Evolutionary conservation across 2,888 invertebrate genomes (phyloP).

Genomic region (Teinopalpus imperialis): DNA sequence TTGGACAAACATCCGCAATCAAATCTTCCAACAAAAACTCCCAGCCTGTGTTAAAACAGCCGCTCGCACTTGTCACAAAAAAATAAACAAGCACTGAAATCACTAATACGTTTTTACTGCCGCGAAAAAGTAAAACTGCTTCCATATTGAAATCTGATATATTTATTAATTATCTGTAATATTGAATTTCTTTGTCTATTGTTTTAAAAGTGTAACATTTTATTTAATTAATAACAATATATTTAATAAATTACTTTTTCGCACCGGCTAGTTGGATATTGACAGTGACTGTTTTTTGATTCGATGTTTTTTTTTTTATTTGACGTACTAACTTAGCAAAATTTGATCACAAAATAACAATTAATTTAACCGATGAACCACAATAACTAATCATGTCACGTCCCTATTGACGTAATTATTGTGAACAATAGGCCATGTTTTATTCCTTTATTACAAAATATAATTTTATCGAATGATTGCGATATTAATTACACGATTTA

Average conservation of each 20-base stretch:
- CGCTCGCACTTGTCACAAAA: conserved; percentile 42
- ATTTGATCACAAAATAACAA: conserved; percentile 28
- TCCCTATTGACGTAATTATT: conserved; percentile 33
- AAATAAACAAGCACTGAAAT: conserved; percentile 40
- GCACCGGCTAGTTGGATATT: neutral
- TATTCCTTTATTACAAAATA: conserved; percentile 24
- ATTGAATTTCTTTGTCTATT: neutral
- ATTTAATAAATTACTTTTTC: conserved; percentile 31
- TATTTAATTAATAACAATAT: neutral
- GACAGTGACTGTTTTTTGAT: neutral
- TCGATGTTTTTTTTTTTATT: conserved; percentile 24
- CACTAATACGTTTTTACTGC: conserved; percentile 37
- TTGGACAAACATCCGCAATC: conserved; percentile 52
- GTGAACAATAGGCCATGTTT: conserved; percentile 23
- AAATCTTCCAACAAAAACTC: conserved; percentile 59
- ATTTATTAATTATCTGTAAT: neutral
- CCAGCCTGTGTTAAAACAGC: conserved; percentile 56
- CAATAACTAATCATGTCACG: conserved; percentile 58
- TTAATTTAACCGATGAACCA: conserved; percentile 27
- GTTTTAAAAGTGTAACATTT: conserved; percentile 28
- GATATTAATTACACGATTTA: conserved; percentile 9
- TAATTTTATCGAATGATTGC: conserved; percentile 20
- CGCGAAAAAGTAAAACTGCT: conserved; percentile 30
- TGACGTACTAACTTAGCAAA: conserved; percentile 17
- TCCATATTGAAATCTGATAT: conserved; percentile 17